Evolutionary conservation across 2,888 invertebrate species (phyloP), one percentile per base, ranked within the genome.

Genomic region (Nephrotoma flavescens): DNA sequence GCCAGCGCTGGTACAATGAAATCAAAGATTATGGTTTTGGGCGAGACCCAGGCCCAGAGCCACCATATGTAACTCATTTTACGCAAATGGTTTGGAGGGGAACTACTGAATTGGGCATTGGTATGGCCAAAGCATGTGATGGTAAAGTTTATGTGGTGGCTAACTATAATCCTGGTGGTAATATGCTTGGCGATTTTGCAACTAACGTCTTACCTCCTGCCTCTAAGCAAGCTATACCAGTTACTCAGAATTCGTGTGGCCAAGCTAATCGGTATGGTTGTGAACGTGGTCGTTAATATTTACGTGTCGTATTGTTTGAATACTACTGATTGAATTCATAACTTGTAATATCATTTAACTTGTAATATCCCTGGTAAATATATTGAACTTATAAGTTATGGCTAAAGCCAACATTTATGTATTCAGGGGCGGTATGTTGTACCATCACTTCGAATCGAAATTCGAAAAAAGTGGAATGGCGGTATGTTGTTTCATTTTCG

Each of bases 101-200:
- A 87, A 95, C 94, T 88, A 94, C 93, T 88, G 95, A 96, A 89
- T 90, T 97, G 4, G 97, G 97, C 0, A 94, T 96, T 0, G 96
- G 95, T 7, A 93, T 95, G 89, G 94, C 96, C 0, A 93, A 88
- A 41, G 89, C 89, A 88, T 94, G 94, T 87, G 95, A 95, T 87
- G 97, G 96, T 0, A 94, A 95, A 89, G 93, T 96, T 87, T 96
- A 96, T 89, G 96, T 97, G 0, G 97, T 98, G 0, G 96, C 96
- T 47, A 96, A 97, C 91, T 98, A 98, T 91, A 94, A 94, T 89
- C 98, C 71, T 2, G 31, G 71, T 7, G 71, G 71, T 9, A 71
- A 71, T 31, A 31, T 71, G 19, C 2, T 9, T 2, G 71, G 71
- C 2, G 4, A 3, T 2, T 71, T 71, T 4, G 71, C 19, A 9